Evolutionary conservation across 2,888 invertebrate genomes (phyloP).

Genomic region (Nyleta sp.): DNA sequence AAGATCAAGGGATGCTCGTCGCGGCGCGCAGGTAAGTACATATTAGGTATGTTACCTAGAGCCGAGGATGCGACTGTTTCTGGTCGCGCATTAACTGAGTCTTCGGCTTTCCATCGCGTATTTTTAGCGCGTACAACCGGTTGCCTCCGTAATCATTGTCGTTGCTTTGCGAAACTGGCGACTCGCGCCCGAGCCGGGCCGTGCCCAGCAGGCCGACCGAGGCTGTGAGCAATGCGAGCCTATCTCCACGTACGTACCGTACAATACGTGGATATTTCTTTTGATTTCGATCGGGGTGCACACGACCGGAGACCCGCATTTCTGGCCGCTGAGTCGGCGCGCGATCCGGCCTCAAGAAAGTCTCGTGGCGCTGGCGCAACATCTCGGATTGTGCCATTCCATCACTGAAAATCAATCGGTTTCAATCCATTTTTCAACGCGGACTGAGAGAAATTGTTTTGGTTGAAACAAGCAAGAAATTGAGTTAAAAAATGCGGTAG

Average conservation of each 20-base stretch:
- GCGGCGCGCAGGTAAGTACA: slow-evolving; percentile 55
- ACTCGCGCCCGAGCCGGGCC: slow-evolving; percentile 55
- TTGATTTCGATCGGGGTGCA: slow-evolving; percentile 65
- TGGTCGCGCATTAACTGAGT: slow-evolving; percentile 74
- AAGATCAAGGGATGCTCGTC: slow-evolving; percentile 57
- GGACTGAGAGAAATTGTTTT: too few relatives aligned
- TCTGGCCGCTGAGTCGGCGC: slow-evolving; percentile 76
- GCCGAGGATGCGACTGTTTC: slow-evolving; percentile 72
- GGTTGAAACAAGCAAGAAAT: too few relatives aligned
- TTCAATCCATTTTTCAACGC: too few relatives aligned
- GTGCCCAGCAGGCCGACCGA: slow-evolving; percentile 41
- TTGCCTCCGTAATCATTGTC: slow-evolving; percentile 81
- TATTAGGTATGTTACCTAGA: slow-evolving; percentile 65
- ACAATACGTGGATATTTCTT: slow-evolving; percentile 65
- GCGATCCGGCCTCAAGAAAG: too few relatives aligned
- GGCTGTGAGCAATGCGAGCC: slow-evolving; percentile 49
- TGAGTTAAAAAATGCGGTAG: too few relatives aligned
- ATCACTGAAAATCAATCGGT: not conserved
- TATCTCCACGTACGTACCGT: slow-evolving; percentile 50
- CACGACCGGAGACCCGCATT: slow-evolving; percentile 74
- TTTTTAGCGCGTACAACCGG: slow-evolving; percentile 81
- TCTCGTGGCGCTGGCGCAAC: too few relatives aligned
- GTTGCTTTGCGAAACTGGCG: slow-evolving; percentile 70
- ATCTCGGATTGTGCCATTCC: too few relatives aligned
- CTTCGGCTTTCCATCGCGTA: slow-evolving; percentile 67